A percentile compares a stretch with the other conserved stretches of the same genome.
Evolutionary conservation across 1,140 invertebrate genomes (phyloP).

Genomic region (Sycophila sp.): DNA sequence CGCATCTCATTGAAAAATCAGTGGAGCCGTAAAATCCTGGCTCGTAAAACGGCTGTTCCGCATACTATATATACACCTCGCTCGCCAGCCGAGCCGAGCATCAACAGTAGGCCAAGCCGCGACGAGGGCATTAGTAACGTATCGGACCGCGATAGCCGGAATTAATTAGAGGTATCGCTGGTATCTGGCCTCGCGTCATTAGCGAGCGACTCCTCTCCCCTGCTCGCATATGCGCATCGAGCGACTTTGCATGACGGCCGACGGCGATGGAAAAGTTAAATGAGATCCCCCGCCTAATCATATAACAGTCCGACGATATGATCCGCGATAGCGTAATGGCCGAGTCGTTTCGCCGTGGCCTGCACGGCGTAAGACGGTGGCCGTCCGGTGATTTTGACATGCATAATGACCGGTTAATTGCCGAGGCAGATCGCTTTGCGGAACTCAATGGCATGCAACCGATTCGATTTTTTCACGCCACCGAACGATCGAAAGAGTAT

Average conservation of each 20-base stretch:
- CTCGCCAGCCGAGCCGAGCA: background rate
- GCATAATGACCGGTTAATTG: too few relatives aligned
- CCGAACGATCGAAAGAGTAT: too few relatives aligned
- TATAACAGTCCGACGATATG: constrained; percentile 10
- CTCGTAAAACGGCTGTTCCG: background rate
- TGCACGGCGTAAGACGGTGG: too few relatives aligned
- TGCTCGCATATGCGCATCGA: constrained; percentile 44
- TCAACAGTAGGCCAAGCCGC: background rate
- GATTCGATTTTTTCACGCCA: too few relatives aligned
- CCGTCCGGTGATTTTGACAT: background rate
- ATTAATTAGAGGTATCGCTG: constrained; percentile 61
- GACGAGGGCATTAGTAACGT: constrained; percentile 3
- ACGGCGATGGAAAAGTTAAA: too few relatives aligned
- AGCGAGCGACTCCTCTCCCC: constrained; percentile 44
- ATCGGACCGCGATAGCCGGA: constrained; percentile 50
- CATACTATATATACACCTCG: too few relatives aligned
- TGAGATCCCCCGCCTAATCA: background rate
- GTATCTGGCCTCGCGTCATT: constrained; percentile 56
- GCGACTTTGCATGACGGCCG: constrained; percentile 35
- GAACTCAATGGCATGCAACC: too few relatives aligned
- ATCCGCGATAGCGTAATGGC: constrained; percentile 19
- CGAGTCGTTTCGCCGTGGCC: too few relatives aligned
- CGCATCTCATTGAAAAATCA: background rate
- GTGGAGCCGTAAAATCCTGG: background rate
- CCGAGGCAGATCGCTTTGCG: too few relatives aligned